phyloP scores from a whole-genome alignment of 2,113 vertebrate species.

The Melanotaenia duboulayi region DNA sequence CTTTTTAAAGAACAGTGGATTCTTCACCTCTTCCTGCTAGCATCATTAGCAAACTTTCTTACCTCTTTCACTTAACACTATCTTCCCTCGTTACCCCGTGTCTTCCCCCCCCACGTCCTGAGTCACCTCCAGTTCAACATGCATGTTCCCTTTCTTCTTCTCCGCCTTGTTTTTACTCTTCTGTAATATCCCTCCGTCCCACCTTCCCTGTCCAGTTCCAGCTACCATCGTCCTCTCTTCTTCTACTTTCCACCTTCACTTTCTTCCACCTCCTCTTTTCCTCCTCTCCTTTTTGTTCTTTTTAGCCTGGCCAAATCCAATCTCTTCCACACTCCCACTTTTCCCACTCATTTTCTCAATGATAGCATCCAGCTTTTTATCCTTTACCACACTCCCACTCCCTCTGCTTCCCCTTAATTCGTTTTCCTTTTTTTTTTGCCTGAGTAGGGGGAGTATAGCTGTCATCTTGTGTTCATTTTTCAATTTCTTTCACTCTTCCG shows the following conservation, averaged over 20 bases:
- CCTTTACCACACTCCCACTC: slow-evolving; percentile 60
- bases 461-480: slow-evolving; percentile 36
- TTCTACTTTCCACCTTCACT: slow-evolving; percentile 7
- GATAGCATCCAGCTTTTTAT: slow-evolving; percentile 60
- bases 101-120: no score
- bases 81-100: no score
- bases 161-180: slow-evolving; percentile 35
- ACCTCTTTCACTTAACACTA: no score
- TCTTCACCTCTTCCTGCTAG: neutral
- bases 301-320: slow-evolving; percentile 63
- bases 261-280: slow-evolving; percentile 35
- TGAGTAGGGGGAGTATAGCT: slow-evolving; percentile 12
- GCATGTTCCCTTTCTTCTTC: slow-evolving; percentile 13
- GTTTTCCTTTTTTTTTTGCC: slow-evolving; percentile 17
- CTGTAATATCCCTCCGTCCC: slow-evolving; percentile 15
- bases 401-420: slow-evolving; percentile 33
- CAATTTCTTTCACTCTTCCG: slow-evolving; percentile 13
- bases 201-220: slow-evolving; percentile 12
- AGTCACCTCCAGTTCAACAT: slow-evolving; percentile 13
- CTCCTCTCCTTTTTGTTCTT: slow-evolving; percentile 46
- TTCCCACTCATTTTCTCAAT: slow-evolving; percentile 48
- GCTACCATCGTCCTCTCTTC: slow-evolving; percentile 6
- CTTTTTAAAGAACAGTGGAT: neutral
- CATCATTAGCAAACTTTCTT: neutral
- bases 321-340: slow-evolving; percentile 68